Evolutionary conservation across 1,140 invertebrate genomes (phyloP).

Genomic region (Nymphalis io): DNA sequence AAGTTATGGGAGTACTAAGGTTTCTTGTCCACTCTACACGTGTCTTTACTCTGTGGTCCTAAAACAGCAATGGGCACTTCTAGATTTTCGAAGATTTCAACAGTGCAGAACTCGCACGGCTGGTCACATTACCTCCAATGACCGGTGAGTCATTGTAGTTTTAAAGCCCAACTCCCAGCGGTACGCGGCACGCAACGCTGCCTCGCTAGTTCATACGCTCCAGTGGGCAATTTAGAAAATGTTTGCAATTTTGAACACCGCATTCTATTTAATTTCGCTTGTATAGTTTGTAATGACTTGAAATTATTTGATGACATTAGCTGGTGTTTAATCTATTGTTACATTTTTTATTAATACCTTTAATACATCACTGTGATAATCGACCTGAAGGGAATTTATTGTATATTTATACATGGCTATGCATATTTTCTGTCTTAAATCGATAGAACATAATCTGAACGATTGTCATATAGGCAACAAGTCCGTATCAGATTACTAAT

Average conservation of each 20-base stretch:
- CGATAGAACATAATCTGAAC: conserved; percentile 29
- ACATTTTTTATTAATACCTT: background rate
- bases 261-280: conserved; percentile 38
- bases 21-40: no score
- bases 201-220: conserved; percentile 63
- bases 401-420: background rate
- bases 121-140: conserved; percentile 46
- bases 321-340: background rate
- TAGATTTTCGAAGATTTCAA: conserved; percentile 18
- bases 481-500: conserved; percentile 62
- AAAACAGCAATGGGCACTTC: background rate
- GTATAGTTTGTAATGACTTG: conserved; percentile 11
- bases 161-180: conserved; percentile 53
- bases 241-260: conserved; percentile 41
- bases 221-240: conserved; percentile 62
- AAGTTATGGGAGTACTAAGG: no score
- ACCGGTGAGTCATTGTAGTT: conserved; percentile 53
- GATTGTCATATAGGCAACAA: conserved; percentile 47
- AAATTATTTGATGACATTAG: conserved; percentile 1
- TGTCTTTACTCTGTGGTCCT: background rate
- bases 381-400: background rate
- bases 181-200: conserved; percentile 56
- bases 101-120: conserved; percentile 10
- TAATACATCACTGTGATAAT: background rate
- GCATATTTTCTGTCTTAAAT: conserved; percentile 18